Percentiles rank a stretch among this genome's conserved stretches.
Evolutionary conservation across 2,113 vertebrate genomes (phyloP).

Genomic region (Neopipo cinnamomea): DNA sequence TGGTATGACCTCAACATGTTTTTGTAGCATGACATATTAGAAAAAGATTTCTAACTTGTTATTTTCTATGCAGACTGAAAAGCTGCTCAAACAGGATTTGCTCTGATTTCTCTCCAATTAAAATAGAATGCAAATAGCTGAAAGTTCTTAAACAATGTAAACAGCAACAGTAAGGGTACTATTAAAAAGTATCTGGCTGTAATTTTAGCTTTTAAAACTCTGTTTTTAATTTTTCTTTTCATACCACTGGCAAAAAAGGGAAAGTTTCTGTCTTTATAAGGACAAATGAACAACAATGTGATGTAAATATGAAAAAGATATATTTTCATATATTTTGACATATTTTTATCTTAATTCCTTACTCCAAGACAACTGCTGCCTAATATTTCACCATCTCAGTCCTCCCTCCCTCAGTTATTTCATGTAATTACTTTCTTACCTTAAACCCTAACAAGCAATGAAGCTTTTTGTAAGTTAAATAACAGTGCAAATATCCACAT

Average conservation of each 20-base stretch:
- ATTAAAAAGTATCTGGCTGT: slow-evolving; percentile 24
- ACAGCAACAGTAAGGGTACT: neutral
- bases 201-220: slow-evolving; percentile 35
- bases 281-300: neutral
- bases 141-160: slow-evolving; percentile 27
- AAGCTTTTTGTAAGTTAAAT: neutral
- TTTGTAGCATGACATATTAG: neutral
- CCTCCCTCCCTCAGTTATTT: neutral
- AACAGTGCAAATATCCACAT: neutral
- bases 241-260: neutral
- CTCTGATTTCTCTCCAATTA: slow-evolving; percentile 44
- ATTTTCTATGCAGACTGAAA: slow-evolving; percentile 15
- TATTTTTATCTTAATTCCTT: neutral
- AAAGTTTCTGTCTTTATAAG: neutral
- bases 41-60: neutral
- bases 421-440: neutral
- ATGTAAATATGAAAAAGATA: neutral
- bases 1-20: neutral
- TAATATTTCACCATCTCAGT: neutral
- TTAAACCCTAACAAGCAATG: neutral
- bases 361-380: neutral
- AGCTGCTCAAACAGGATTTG: neutral
- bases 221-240: slow-evolving; percentile 17
- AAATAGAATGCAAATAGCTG: slow-evolving; percentile 6
- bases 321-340: neutral